Evolutionary conservation across 2,888 invertebrate genomes (phyloP), one percentile per base, ranked within the genome.

Genomic region (Tolmerus cingulatus): DNA sequence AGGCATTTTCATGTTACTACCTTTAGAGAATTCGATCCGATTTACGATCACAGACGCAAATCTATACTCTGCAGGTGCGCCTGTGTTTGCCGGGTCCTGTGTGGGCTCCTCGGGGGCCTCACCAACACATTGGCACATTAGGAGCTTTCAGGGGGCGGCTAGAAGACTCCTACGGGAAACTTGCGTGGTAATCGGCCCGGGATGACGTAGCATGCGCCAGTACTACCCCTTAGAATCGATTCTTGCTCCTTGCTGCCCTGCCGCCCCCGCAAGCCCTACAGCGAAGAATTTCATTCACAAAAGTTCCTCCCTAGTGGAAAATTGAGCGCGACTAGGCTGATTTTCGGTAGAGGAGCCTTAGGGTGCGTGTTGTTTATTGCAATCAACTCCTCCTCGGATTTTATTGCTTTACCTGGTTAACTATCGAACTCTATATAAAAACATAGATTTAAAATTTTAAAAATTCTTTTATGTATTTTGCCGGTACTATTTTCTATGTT

Each of bases 201-300:
- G 46, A 87, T 88, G 88, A 88, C 88, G 88, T 88, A 87, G 88
- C 88, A 88, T 88, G 88, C 88, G 88, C 88, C 86, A 88, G 76
- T 84, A 57, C 46, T 74, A 37, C 85, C 74, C 85, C 85, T 19
- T n/a, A 27, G 43, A 27, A 46, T 43, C 37, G 27, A 57, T 40
- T 8, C 66, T 12, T 19, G 30, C 82, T 23, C 23, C 27, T 23
- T 66, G 16, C 40, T 51, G 43, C 40, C 37, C 66, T 77, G n/a
- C 79, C 82, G 34, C 9, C 43, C 23, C 30, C 84, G 30, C 5
- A 16, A 46, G 14, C 55, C 86, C 19, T 30, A 19, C 4, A 86
- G 55, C 74, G 14, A 43, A 27, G 86, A 88, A 88, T 88, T 88
- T 88, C 88, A 88, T 88, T 88, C 88, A 88, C 88, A 88, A 88